Conservation (phyloP, 2,888 invertebrate genomes). For the Protula sp. region DNA sequence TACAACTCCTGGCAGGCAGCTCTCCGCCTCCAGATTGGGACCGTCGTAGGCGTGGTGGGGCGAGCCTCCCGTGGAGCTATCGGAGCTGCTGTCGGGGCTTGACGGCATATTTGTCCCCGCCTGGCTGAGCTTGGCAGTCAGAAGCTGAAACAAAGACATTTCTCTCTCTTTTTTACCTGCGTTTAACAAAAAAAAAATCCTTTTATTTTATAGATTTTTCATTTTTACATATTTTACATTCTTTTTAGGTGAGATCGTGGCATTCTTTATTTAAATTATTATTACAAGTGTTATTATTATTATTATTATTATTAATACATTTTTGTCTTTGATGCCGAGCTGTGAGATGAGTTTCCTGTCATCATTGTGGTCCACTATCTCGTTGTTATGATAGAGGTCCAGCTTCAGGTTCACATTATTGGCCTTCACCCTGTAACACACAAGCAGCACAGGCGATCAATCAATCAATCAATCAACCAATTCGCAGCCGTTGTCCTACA, state of each 20-base stretch:
- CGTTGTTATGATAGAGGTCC: slow-evolving; percentile 84
- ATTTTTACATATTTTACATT: no score
- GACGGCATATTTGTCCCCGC: slow-evolving; percentile 60
- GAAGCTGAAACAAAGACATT: slow-evolving; percentile 56
- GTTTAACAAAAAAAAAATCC: neutral
- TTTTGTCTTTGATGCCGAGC: slow-evolving; percentile 81
- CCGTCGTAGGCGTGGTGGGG: slow-evolving; percentile 76
- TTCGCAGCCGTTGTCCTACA: neutral
- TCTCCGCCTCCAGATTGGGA: slow-evolving; percentile 77
- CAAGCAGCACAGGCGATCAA: neutral
- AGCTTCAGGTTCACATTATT: slow-evolving; percentile 71
- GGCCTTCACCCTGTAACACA: slow-evolving; percentile 55
- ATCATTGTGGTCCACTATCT: slow-evolving; percentile 77
- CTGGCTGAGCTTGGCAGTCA: slow-evolving; percentile 74
- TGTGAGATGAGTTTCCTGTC: slow-evolving; percentile 82
- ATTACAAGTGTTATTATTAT: no score
- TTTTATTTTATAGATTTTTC: neutral
- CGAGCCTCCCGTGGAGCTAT: slow-evolving; percentile 88
- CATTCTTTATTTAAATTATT: no score
- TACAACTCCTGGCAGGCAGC: slow-evolving; percentile 84
- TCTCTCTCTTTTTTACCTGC: neutral
- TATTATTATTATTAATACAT: no score
- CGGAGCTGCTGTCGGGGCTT: slow-evolving; percentile 88
- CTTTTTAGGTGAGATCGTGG: no score
- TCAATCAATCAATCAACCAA: neutral